These are phyloP conservation scores for Proteles cristata DNA, from an alignment of 2,113 vertebrate species.

Conservation along the genomic window DNA sequence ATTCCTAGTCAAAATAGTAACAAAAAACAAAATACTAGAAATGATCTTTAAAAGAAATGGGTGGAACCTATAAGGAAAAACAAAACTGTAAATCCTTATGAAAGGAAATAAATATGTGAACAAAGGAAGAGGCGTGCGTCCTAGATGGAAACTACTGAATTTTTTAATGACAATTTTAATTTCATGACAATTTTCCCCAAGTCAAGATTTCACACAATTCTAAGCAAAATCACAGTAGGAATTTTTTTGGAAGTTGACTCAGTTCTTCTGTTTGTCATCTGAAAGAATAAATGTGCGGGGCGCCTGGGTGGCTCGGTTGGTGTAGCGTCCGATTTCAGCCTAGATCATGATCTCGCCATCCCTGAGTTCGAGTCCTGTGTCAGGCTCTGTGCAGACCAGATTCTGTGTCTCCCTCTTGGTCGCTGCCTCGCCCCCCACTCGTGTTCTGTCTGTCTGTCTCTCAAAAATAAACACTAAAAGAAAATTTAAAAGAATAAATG, in stretches of 20 bases:
- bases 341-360: too few species aligned
- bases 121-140: not conserved
- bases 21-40: conserved; percentile 40
- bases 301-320: too few species aligned
- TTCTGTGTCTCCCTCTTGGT: too few species aligned
- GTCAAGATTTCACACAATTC: not conserved
- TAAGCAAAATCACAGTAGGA: not conserved
- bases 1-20: conserved; percentile 46
- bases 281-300: not conserved
- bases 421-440: too few species aligned
- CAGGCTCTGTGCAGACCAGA: too few species aligned
- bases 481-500: not conserved
- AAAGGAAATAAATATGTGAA: not conserved
- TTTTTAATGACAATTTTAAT: not conserved
- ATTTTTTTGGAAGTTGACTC: not conserved
- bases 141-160: not conserved
- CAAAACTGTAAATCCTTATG: not conserved
- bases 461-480: too few species aligned
- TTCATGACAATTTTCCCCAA: not conserved
- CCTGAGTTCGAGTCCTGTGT: too few species aligned
- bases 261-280: not conserved
- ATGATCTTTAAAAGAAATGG: conserved; percentile 26
- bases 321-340: too few species aligned
- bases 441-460: too few species aligned
- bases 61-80: not conserved